phyloP scores from a whole-genome alignment of 2,797 vertebrate genomes.

The Columba guinea region DNA sequence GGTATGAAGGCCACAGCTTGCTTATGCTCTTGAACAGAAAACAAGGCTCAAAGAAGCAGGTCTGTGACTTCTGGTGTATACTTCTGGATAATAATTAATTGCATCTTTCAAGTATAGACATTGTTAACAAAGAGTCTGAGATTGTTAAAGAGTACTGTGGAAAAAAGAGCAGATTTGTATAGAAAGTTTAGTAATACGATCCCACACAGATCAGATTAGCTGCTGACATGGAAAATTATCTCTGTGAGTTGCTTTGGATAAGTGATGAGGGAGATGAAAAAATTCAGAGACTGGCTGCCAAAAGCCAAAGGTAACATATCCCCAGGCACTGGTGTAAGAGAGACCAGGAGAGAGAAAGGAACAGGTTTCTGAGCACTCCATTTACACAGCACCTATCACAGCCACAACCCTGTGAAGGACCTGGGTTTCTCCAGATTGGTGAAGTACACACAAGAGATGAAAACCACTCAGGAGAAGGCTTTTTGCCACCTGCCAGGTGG shows the following conservation, averaged over 20 bases:
- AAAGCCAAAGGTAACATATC: not conserved
- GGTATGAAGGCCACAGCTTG: not conserved
- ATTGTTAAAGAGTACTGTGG: not conserved
- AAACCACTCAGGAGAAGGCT: not conserved
- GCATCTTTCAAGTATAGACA: not conserved
- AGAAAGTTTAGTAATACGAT: not conserved
- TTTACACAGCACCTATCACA: not conserved
- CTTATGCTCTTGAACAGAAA: not conserved
- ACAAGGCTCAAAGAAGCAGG: not conserved
- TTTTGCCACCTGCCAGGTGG: not conserved
- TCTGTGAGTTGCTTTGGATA: not conserved
- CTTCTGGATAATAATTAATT: not conserved
- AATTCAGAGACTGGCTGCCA: not conserved
- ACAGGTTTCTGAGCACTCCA: not conserved
- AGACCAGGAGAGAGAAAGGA: not conserved
- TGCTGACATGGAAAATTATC: constrained; percentile 19
- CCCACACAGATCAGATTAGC: not conserved
- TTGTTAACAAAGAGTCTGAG: not conserved
- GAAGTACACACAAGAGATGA: not conserved
- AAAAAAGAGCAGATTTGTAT: not conserved
- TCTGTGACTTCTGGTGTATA: not conserved
- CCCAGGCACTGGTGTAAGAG: not conserved
- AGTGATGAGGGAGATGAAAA: constrained; percentile 9
- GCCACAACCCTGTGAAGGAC: not conserved
- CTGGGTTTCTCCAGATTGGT: not conserved